A percentile compares a stretch with the other conserved stretches of the same genome.
Evolutionary conservation across 37 sponge, comb jelly and placozoan species (phyloP).

Genomic region (Ianthella basta): DNA sequence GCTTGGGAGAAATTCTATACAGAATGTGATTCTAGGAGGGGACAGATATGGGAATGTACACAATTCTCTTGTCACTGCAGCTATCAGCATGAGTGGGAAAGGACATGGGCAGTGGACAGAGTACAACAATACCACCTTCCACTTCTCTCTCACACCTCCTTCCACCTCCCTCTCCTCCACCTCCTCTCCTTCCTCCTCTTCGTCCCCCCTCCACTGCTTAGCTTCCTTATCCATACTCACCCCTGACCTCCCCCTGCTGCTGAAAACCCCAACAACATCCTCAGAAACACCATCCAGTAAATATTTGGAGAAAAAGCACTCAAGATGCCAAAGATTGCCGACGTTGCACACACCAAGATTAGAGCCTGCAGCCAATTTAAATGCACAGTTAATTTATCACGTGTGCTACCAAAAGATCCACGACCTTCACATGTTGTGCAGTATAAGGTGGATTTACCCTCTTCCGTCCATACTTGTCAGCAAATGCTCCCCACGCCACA

Average conservation of each 20-base stretch:
- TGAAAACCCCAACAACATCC: conserved; percentile 35
- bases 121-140: background rate
- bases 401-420: too few species aligned
- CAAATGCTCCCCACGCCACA: conserved; percentile 4
- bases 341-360: background rate
- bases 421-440: too few species aligned
- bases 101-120: too few species aligned
- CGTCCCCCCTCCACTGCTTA: too few species aligned
- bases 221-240: conserved; percentile 19
- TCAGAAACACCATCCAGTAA: conserved; percentile 35
- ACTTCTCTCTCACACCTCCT: too few species aligned
- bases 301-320: conserved; percentile 55
- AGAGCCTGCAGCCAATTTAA: too few species aligned
- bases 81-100: too few species aligned
- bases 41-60: background rate
- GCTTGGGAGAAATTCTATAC: conserved; percentile 42
- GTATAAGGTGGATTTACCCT: background rate
- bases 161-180: too few species aligned
- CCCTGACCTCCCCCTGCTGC: conserved; percentile 30
- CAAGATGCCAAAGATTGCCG: conserved; percentile 28
- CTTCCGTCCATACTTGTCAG: conserved; percentile 38
- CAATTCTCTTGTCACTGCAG: too few species aligned
- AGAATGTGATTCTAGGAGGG: conserved; percentile 8
- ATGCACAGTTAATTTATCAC: too few species aligned
- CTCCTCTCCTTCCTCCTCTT: too few species aligned